Percentiles rank a stretch among this genome's conserved stretches.
Conservation (phyloP, 2,113 vertebrate genomes). For the Cephalopterus ornatus region DNA sequence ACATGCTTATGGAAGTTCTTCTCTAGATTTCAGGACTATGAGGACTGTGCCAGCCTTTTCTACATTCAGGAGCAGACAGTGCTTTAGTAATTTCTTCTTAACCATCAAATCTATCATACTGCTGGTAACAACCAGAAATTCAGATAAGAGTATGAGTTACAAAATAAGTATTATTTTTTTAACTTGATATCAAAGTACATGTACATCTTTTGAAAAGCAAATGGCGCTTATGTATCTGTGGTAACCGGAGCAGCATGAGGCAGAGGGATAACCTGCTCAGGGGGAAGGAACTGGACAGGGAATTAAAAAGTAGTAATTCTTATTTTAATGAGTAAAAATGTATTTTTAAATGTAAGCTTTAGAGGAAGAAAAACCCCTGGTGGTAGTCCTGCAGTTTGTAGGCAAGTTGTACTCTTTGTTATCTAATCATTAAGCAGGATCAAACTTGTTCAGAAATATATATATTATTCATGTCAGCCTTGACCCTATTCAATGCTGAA, state of each 20-base stretch:
- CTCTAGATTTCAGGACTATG: background rate
- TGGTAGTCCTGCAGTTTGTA: background rate
- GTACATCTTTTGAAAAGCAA: background rate
- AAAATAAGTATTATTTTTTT: background rate
- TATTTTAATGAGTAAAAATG: background rate
- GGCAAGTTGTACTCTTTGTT: background rate
- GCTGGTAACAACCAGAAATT: background rate
- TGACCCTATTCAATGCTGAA: background rate
- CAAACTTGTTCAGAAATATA: background rate
- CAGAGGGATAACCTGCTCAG: background rate
- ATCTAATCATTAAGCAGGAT: background rate
- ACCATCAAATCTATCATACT: background rate
- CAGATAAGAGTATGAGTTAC: background rate
- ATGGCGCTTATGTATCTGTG: fast-evolving
- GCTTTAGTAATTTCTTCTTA: background rate
- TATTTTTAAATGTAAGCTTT: background rate
- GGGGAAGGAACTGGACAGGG: background rate
- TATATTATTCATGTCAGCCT: background rate
- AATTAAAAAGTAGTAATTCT: background rate
- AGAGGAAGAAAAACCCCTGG: background rate
- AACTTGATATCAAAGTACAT: background rate
- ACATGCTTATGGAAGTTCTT: background rate
- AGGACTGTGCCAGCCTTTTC: background rate
- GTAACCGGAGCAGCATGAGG: background rate
- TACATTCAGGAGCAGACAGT: background rate